These are phyloP conservation scores for Mesembrinibis cayennensis DNA, from an alignment of 2,113 vertebrate genomes.

Conservation along the genomic window DNA sequence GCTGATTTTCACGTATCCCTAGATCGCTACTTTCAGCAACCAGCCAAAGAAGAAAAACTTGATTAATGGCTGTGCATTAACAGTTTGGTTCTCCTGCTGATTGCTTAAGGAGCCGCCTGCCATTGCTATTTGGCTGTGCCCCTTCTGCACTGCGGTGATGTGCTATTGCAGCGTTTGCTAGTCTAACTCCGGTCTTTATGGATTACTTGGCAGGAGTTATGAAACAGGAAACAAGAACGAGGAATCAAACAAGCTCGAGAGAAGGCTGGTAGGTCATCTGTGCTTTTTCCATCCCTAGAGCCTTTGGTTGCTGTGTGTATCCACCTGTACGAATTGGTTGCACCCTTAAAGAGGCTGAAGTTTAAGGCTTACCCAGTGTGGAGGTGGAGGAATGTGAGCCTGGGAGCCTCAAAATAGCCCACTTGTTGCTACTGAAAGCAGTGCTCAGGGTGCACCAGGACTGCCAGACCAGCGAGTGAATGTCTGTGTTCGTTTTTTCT, in stretches of 20 bases:
- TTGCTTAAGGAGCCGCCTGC: background rate
- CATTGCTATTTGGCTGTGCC: fast-evolving
- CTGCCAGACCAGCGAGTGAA: background rate
- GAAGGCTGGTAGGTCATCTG: background rate
- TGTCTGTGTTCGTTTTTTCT: background rate
- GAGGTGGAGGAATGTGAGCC: background rate
- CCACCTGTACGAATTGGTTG: fast-evolving
- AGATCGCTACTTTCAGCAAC: background rate
- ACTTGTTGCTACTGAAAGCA: background rate
- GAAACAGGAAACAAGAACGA: background rate
- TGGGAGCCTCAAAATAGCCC: background rate
- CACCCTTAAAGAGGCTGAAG: background rate
- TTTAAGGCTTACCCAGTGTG: background rate
- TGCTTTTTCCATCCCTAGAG: background rate
- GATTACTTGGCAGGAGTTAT: background rate
- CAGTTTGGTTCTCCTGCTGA: background rate
- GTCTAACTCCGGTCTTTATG: background rate
- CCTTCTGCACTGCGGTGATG: background rate
- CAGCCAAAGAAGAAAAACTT: background rate
- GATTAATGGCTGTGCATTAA: fast-evolving
- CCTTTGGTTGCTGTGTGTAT: background rate
- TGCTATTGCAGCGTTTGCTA: fast-evolving
- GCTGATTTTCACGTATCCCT: background rate
- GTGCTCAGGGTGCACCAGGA: background rate
- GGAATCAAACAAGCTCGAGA: background rate